Conservation (phyloP, 2,888 invertebrate genomes). For the Herminia tarsipennalis region DNA sequence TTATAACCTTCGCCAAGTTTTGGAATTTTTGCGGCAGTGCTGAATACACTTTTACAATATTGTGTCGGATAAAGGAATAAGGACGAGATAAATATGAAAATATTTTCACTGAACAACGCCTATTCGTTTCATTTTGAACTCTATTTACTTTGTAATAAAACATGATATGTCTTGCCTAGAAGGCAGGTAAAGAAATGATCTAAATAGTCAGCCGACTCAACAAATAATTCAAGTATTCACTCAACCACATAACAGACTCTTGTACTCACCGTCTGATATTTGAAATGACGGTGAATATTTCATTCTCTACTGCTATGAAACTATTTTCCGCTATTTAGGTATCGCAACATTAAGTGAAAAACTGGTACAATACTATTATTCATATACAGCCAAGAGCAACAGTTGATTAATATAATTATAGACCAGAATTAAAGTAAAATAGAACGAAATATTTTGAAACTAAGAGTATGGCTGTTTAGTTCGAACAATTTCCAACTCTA, state of each 20-base stretch:
- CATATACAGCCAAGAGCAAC: too few species aligned
- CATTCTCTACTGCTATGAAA: slow-evolving; percentile 14
- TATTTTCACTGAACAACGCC: slow-evolving; percentile 27
- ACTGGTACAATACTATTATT: not conserved
- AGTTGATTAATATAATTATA: too few species aligned
- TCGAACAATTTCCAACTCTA: too few species aligned
- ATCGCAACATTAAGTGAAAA: not conserved
- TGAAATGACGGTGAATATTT: slow-evolving; percentile 15
- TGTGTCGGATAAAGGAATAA: slow-evolving; percentile 37
- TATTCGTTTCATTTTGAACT: slow-evolving; percentile 19
- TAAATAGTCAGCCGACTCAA: slow-evolving; percentile 30
- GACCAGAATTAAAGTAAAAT: too few species aligned
- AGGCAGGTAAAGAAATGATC: slow-evolving; percentile 9
- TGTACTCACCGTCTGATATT: slow-evolving; percentile 10
- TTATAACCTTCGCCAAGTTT: slow-evolving; percentile 50
- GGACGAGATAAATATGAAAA: slow-evolving; percentile 40
- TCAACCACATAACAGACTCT: slow-evolving; percentile 26
- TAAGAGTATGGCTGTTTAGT: too few species aligned
- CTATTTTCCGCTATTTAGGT: slow-evolving; percentile 1
- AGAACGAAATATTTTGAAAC: too few species aligned
- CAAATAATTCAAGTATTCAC: slow-evolving; percentile 39
- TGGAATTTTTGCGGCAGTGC: slow-evolving; percentile 48
- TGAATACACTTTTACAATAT: slow-evolving; percentile 52
- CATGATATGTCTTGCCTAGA: slow-evolving; percentile 2
- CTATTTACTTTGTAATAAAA: slow-evolving; percentile 11